A percentile compares a stretch with the other conserved stretches of the same genome.
These are phyloP conservation scores for Poeciliopsis presidionis DNA, from an alignment of 2,797 vertebrate genomes.

Conservation along the genomic window DNA sequence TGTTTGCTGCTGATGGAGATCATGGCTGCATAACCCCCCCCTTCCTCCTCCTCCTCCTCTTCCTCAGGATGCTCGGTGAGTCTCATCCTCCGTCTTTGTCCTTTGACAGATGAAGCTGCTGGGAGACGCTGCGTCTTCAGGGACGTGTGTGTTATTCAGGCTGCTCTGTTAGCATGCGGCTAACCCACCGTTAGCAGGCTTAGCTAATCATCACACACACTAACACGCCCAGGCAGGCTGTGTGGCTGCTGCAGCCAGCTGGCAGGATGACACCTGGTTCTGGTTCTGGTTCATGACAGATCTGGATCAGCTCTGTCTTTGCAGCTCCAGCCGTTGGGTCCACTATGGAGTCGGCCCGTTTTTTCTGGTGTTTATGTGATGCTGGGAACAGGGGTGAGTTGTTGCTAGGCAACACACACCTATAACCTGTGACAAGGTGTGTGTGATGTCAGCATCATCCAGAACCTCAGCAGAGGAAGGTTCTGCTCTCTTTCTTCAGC, in stretches of 20 bases:
- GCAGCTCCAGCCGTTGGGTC: neutral
- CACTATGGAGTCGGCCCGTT: neutral
- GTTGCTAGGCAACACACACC: conserved; percentile 8
- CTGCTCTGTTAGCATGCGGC: conserved; percentile 2
- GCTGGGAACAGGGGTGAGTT: neutral
- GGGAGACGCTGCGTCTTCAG: conserved; percentile 18
- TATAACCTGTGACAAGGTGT: neutral
- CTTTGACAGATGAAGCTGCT: conserved; percentile 31
- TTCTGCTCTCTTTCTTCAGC: neutral
- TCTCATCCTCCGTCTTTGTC: conserved; percentile 69
- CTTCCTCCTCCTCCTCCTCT: conserved; percentile 35
- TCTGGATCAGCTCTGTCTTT: neutral
- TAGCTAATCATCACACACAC: neutral
- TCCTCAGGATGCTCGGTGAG: conserved; percentile 76
- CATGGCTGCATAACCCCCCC: conserved; percentile 42
- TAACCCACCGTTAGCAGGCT: conserved; percentile 3
- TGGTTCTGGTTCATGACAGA: neutral
- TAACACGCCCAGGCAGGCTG: neutral
- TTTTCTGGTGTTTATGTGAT: neutral
- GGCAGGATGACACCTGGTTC: neutral
- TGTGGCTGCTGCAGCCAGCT: neutral
- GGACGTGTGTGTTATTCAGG: neutral
- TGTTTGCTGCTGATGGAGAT: conserved; percentile 38
- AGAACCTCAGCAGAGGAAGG: neutral
- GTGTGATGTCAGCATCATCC: neutral